Evolutionary conservation across 1,140 invertebrate species (phyloP), one percentile per base, ranked within the genome.

Genomic region (Aleiodes sp.): DNA sequence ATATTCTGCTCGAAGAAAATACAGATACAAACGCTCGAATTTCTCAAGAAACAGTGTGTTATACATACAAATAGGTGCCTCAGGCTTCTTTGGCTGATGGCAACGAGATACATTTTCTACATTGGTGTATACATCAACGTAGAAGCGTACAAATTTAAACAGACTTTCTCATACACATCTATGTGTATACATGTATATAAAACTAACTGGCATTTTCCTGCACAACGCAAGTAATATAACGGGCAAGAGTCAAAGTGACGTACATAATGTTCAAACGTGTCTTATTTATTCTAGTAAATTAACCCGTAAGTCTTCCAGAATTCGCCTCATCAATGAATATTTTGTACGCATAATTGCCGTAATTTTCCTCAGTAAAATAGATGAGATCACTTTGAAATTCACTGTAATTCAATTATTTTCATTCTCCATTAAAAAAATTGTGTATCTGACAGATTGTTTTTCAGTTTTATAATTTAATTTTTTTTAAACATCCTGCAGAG

Each of bases 121-220:
- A 16, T 24, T 6, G 26, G 46, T 52, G 46, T 46, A 4, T 46
- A 14, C 26, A 24, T 21, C 46, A 16, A 52, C 46, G 46, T 24
- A 52, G n/a, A 52, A 52, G 46, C 46, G 16, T 12, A 52, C 19
- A 21, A 16, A 24, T 16, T 21, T 52, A 52, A 52, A 52, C 8
- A 21, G n/a, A n/a, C n/a, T n/a, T n/a, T n/a, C n/a, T n/a, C n/a
- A n/a, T n/a, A n/a, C n/a, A n/a, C n/a, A n/a, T n/a, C n/a, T n/a
- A n/a, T n/a, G n/a, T n/a, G 46, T 52, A 52, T 52, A 24, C 46
- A 52, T 52, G 46, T 52, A 52, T 52, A 52, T 52, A 12, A 12
- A 52, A 16, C 6, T 12, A 52, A 24, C 46, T 4, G 21, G 3
- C 26, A 52, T 52, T 52, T 52, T 52, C 46, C 8, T 52, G 46